Evolutionary conservation across 2,888 invertebrate genomes (phyloP).

Genomic region (Suillia variegata): DNA sequence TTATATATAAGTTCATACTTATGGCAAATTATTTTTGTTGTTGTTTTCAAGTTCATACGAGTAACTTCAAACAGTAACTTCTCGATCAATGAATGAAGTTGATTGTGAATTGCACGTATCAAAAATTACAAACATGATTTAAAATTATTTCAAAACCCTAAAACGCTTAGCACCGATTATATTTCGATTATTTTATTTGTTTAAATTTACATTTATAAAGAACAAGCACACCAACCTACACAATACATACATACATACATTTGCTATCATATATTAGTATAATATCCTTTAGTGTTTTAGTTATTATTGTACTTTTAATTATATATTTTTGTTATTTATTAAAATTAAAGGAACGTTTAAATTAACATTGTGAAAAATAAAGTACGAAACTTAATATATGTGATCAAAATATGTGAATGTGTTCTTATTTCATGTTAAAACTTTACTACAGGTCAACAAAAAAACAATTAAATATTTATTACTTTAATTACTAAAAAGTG

Average conservation of each 20-base stretch:
- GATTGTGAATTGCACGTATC: too few relatives aligned
- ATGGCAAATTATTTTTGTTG: not conserved
- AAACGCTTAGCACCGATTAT: too few relatives aligned
- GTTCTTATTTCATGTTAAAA: not conserved
- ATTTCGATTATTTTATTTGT: too few relatives aligned
- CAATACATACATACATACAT: not conserved
- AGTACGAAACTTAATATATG: conserved; percentile 58
- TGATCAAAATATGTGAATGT: conserved; percentile 48
- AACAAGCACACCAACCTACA: not conserved
- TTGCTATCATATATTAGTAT: conserved; percentile 6
- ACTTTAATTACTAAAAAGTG: too few relatives aligned
- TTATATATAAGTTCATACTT: not conserved
- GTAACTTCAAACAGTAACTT: too few relatives aligned
- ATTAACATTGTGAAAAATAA: conserved; percentile 52
- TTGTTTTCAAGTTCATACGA: not conserved
- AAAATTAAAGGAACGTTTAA: conserved; percentile 29
- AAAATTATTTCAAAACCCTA: too few relatives aligned
- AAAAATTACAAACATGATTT: too few relatives aligned
- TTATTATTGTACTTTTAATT: conserved; percentile 34
- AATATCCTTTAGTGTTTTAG: conserved; percentile 21
- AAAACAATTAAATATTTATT: too few relatives aligned
- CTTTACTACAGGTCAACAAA: too few relatives aligned
- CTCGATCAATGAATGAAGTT: too few relatives aligned
- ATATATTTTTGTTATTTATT: conserved; percentile 42
- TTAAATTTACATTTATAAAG: not conserved